Percentiles rank a stretch among this genome's conserved stretches.
Conservation (phyloP, 2,113 vertebrate genomes). For the Heteronetta atricapilla region DNA sequence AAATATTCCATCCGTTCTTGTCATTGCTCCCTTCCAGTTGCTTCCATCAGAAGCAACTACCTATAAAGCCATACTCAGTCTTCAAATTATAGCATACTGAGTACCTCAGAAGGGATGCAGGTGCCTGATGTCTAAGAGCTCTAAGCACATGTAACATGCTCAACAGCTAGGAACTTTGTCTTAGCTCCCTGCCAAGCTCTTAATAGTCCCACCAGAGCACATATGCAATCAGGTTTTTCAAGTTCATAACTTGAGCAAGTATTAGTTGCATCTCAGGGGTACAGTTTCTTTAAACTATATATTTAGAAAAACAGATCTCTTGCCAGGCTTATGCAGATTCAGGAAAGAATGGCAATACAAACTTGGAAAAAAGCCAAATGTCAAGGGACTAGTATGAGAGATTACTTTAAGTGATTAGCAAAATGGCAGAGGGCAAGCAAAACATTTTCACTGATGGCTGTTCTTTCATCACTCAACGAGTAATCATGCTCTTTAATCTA, state of each 20-base stretch:
- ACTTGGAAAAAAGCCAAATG: not conserved
- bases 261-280: not conserved
- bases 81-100: not conserved
- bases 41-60: not conserved
- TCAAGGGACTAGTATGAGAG: not conserved
- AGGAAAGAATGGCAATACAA: not conserved
- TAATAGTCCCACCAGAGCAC: not conserved
- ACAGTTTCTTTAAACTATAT: not conserved
- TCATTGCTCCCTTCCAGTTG: not conserved
- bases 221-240: not conserved
- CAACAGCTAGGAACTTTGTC: not conserved
- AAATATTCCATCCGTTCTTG: not conserved
- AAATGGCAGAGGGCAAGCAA: not conserved
- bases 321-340: not conserved
- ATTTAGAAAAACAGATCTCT: not conserved
- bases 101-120: not conserved
- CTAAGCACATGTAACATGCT: not conserved
- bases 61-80: not conserved
- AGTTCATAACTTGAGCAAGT: not conserved
- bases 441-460: not conserved
- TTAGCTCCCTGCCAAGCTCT: not conserved
- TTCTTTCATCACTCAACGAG: not conserved
- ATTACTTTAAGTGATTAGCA: not conserved
- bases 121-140: not conserved
- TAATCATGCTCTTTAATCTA: not conserved